Evolutionary conservation across 2,888 invertebrate species (phyloP).

Genomic region (Drosophila austrosaltans): DNA sequence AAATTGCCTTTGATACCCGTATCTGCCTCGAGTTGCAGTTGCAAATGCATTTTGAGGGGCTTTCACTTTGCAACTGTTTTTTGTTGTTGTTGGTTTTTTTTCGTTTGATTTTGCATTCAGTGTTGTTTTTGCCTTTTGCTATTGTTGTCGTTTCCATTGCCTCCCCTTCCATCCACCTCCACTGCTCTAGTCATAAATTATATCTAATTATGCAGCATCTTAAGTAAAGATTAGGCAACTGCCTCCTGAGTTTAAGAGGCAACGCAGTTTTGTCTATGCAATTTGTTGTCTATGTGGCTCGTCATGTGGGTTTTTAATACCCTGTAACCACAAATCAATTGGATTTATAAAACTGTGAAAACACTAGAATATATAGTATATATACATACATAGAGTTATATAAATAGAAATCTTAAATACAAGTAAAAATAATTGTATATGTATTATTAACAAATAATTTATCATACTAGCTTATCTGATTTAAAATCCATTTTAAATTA

Average conservation of each 20-base stretch:
- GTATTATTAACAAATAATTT: too few relatives aligned
- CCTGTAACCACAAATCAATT: not conserved
- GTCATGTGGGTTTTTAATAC: conserved; percentile 41
- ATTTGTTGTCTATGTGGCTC: conserved; percentile 67
- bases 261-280: conserved; percentile 51
- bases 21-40: conserved; percentile 32
- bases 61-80: conserved; percentile 57
- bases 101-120: conserved; percentile 1
- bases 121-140: conserved; percentile 13
- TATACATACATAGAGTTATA: too few relatives aligned
- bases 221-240: conserved; percentile 73
- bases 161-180: not conserved
- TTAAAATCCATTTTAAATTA: too few relatives aligned
- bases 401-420: too few relatives aligned
- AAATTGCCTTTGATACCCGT: conserved; percentile 31
- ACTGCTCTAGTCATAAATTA: conserved; percentile 68
- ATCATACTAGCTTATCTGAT: too few relatives aligned
- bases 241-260: conserved; percentile 37
- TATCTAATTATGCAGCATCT: conserved; percentile 75
- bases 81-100: not conserved
- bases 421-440: too few relatives aligned
- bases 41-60: conserved; percentile 48
- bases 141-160: conserved; percentile 17
- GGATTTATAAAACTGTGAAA: not conserved
- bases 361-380: too few relatives aligned